These are phyloP conservation scores for Microplitis deprimator DNA, from an alignment of 2,888 invertebrate species.

Conservation along the genomic window DNA sequence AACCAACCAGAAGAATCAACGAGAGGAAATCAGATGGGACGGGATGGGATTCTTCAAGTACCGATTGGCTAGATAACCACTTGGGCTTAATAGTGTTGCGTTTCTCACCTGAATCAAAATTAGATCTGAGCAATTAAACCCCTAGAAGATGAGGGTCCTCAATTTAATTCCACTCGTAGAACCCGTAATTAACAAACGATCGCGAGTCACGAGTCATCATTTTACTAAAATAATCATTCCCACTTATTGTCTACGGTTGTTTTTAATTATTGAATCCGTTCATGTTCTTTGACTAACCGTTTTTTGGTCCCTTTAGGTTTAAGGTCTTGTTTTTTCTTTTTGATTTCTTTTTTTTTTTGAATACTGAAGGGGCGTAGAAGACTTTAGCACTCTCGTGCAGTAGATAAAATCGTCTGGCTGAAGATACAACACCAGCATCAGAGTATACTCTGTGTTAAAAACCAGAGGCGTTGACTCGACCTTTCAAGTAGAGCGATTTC, in stretches of 20 bases:
- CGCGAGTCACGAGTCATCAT: background rate
- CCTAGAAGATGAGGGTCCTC: conserved; percentile 18
- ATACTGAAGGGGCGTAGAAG: background rate
- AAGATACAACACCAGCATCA: background rate
- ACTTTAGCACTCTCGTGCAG: conserved; percentile 26
- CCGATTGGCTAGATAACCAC: too few species aligned
- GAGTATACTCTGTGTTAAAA: conserved; percentile 24
- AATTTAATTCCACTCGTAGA: background rate
- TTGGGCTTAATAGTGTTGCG: conserved; percentile 5
- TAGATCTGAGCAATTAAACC: conserved; percentile 16
- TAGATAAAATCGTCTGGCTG: conserved; percentile 48
- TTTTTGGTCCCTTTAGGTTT: too few species aligned
- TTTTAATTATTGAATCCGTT: background rate
- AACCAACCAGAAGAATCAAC: too few species aligned
- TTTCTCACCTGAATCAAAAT: conserved; percentile 17
- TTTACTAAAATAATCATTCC: background rate
- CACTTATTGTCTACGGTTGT: background rate
- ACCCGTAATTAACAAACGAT: background rate
- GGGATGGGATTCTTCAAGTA: too few species aligned
- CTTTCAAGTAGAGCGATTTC: conserved; percentile 52
- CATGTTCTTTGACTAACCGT: background rate
- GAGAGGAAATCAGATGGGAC: too few species aligned
- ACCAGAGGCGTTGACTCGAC: conserved; percentile 46
- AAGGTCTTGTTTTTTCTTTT: too few species aligned
- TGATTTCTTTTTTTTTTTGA: too few species aligned